These are phyloP conservation scores for Drosophila burlai DNA, from an alignment of 1,140 invertebrate species.

Conservation along the genomic window DNA sequence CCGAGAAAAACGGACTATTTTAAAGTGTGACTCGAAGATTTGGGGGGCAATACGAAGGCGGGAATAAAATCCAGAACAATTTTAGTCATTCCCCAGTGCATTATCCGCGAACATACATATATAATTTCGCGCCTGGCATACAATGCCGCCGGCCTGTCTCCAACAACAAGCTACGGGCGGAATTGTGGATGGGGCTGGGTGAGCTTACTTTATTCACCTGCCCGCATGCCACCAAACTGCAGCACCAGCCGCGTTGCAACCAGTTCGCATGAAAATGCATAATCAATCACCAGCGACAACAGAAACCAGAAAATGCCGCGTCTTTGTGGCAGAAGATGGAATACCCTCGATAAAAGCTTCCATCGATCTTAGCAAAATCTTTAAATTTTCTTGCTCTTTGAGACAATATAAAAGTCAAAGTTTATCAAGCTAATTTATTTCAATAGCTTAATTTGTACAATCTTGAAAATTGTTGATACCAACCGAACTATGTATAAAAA, in stretches of 20 bases:
- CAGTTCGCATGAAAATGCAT: conserved; percentile 81
- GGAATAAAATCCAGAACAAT: neutral
- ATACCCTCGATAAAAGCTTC: conserved; percentile 25
- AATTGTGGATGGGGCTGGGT: conserved; percentile 16
- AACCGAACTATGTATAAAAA: neutral
- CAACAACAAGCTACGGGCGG: conserved; percentile 55
- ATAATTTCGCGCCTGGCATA: conserved; percentile 40
- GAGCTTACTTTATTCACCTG: conserved; percentile 46
- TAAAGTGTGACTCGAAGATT: neutral
- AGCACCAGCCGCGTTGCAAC: conserved; percentile 46
- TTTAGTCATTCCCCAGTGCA: conserved; percentile 8
- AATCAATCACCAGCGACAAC: conserved; percentile 75
- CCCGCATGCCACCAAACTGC: conserved; percentile 64
- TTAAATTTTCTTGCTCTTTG: neutral
- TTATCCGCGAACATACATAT: conserved; percentile 20
- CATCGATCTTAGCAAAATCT: neutral
- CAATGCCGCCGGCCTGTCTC: conserved; percentile 74
- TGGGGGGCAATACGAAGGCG: neutral
- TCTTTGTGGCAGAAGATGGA: neutral
- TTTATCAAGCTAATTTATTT: neutral
- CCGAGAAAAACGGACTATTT: neutral
- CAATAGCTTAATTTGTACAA: neutral
- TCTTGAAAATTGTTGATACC: neutral
- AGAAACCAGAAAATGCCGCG: conserved; percentile 19
- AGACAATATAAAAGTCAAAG: conserved; percentile 6